phyloP scores from a whole-genome alignment of 2,797 vertebrate genomes.

The Sebastes oblongus region DNA sequence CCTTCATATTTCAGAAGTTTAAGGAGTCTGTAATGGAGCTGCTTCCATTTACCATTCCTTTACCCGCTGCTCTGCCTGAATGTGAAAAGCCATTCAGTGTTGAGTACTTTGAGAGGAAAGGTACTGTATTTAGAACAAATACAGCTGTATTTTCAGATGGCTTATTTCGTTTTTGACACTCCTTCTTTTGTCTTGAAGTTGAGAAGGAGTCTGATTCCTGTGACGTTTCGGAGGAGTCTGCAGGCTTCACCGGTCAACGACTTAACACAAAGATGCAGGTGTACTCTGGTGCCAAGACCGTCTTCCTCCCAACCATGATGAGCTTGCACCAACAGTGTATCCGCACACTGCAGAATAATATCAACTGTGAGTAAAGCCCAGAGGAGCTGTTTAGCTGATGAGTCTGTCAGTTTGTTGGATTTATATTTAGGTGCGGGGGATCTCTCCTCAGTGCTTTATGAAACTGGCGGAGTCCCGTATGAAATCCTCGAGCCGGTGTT shows the following conservation, averaged over 20 bases:
- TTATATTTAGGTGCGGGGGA: slow-evolving; percentile 42
- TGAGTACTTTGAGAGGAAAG: slow-evolving; percentile 79
- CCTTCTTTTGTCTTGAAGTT: slow-evolving; percentile 11
- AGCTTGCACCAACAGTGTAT: slow-evolving; percentile 90
- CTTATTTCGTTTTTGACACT: not conserved
- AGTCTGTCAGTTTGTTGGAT: not conserved
- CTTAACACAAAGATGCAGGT: slow-evolving; percentile 91
- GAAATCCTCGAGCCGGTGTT: slow-evolving; percentile 92
- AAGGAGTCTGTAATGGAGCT: slow-evolving; percentile 82
- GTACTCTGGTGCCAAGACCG: slow-evolving; percentile 88
- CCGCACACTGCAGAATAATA: slow-evolving; percentile 90
- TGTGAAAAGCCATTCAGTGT: slow-evolving; percentile 71
- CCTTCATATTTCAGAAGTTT: slow-evolving; percentile 44
- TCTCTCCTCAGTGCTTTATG: slow-evolving; percentile 84
- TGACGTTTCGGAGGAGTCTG: slow-evolving; percentile 66
- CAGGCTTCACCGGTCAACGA: slow-evolving; percentile 85
- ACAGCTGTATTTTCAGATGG: not conserved
- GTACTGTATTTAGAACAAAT: slow-evolving; percentile 61
- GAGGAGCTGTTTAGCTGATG: not conserved
- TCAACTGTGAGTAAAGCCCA: slow-evolving; percentile 84
- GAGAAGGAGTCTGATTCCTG: slow-evolving; percentile 62
- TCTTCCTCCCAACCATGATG: slow-evolving; percentile 87
- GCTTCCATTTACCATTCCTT: slow-evolving; percentile 76
- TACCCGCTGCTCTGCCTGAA: slow-evolving; percentile 81
- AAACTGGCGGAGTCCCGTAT: slow-evolving; percentile 90